These are phyloP conservation scores for Coleophora flavipennella DNA, from an alignment of 2,888 invertebrate genomes.

Conservation along the genomic window DNA sequence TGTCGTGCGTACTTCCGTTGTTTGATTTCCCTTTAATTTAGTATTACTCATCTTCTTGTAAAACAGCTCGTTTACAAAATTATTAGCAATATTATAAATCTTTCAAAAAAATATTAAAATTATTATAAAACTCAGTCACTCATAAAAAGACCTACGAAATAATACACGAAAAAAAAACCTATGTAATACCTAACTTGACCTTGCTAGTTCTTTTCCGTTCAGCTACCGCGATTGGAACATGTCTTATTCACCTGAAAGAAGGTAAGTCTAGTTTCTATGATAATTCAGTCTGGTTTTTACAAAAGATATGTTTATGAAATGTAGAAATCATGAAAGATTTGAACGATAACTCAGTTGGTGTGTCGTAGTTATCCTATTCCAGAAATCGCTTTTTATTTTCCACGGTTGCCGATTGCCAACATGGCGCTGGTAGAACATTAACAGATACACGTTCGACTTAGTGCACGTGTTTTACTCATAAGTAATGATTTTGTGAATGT, in stretches of 20 bases:
- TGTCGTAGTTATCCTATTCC: slow-evolving; percentile 23
- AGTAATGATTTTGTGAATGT: no score
- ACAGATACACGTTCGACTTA: slow-evolving; percentile 38
- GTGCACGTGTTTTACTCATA: slow-evolving; percentile 55
- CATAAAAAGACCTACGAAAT: slow-evolving; percentile 15
- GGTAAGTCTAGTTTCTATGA: slow-evolving; percentile 75
- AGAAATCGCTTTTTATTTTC: slow-evolving; percentile 33
- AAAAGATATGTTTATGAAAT: slow-evolving; percentile 21
- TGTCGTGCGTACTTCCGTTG: slow-evolving; percentile 48
- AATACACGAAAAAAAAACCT: slow-evolving; percentile 42
- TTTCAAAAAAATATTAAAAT: slow-evolving; percentile 33
- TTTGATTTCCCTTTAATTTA: slow-evolving; percentile 44
- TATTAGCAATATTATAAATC: slow-evolving; percentile 29
- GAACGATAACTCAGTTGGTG: slow-evolving; percentile 10
- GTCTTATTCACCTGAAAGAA: slow-evolving; percentile 86
- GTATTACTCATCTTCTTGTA: slow-evolving; percentile 30
- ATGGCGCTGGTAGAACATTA: slow-evolving; percentile 67
- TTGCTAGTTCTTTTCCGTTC: slow-evolving; percentile 80
- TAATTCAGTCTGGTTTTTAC: slow-evolving; percentile 30
- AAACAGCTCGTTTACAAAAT: slow-evolving; percentile 21
- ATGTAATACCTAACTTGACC: slow-evolving; percentile 69
- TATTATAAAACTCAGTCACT: slow-evolving; percentile 8
- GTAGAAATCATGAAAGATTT: slow-evolving; percentile 19
- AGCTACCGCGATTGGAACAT: slow-evolving; percentile 85
- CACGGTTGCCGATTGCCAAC: slow-evolving; percentile 68